Evolutionary conservation across 23 tunicate genomes (phyloP).

Genomic region (Diplosoma virens): DNA sequence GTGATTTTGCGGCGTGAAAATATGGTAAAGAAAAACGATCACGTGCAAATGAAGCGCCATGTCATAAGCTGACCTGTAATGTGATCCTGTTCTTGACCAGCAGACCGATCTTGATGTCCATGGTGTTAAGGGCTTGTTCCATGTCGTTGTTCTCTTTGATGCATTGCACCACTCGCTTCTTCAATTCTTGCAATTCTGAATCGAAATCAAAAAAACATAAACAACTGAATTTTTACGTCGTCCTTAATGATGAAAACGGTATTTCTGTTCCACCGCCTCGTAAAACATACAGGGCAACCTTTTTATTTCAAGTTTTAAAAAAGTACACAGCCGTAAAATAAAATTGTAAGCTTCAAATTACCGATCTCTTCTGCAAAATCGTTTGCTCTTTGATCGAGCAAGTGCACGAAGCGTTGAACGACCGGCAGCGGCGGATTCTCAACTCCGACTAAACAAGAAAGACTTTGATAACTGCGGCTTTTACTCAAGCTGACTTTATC

Average conservation of each 20-base stretch:
- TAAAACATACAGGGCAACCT: too few relatives aligned
- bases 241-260: too few relatives aligned
- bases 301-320: too few relatives aligned
- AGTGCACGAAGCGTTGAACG: constrained; percentile 88
- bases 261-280: too few relatives aligned
- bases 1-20: too few relatives aligned
- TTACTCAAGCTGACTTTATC: too few relatives aligned
- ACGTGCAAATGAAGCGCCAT: too few relatives aligned
- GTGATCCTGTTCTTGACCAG: constrained; percentile 97
- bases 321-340: too few relatives aligned
- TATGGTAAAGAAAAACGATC: too few relatives aligned
- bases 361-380: constrained; percentile 98
- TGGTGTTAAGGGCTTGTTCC: constrained; percentile 84
- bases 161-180: constrained; percentile 78
- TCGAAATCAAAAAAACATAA: too few relatives aligned
- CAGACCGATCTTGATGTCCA: constrained; percentile 97
- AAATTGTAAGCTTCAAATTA: neutral
- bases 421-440: constrained; percentile 90
- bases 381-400: constrained; percentile 89
- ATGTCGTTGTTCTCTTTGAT: constrained; percentile 85
- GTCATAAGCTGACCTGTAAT: constrained; percentile 75
- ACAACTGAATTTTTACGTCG: too few relatives aligned
- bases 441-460: constrained; percentile 69
- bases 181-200: constrained; percentile 73
- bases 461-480: too few relatives aligned